phyloP scores from a whole-genome alignment of 1,140 invertebrate genomes.

The Parasteatoda tepidariorum region DNA sequence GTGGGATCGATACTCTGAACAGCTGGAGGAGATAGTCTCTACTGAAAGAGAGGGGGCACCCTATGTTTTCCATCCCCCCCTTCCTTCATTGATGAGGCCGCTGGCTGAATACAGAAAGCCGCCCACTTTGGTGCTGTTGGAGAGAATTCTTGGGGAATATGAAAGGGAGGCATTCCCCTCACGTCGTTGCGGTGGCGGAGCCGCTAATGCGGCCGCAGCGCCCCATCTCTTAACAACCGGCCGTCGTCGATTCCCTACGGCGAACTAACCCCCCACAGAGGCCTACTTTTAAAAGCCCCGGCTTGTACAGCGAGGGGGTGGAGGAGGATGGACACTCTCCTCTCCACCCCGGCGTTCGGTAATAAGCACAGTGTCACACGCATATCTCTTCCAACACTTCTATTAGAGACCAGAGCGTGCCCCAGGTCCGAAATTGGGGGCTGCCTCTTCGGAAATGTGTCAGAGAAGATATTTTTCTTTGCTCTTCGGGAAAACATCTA shows the following conservation, averaged over 20 bases:
- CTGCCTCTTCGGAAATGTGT: slow-evolving; percentile 18
- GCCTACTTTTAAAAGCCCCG: slow-evolving; percentile 43
- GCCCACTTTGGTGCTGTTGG: slow-evolving; percentile 16
- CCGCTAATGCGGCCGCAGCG: slow-evolving; percentile 53
- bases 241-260: slow-evolving; percentile 48
- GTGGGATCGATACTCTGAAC: slow-evolving; percentile 35
- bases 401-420: slow-evolving; percentile 35
- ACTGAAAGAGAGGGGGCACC: slow-evolving; percentile 4
- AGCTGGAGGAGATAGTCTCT: slow-evolving; percentile 59
- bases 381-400: slow-evolving; percentile 13
- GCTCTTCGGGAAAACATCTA: too few relatives aligned
- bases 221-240: slow-evolving; percentile 33
- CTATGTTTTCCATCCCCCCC: background rate
- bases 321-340: background rate
- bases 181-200: slow-evolving; percentile 48
- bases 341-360: background rate
- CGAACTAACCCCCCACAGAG: slow-evolving; percentile 34
- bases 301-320: background rate
- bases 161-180: slow-evolving; percentile 51
- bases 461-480: slow-evolving; percentile 4
- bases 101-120: slow-evolving; percentile 52
- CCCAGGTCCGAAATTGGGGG: slow-evolving; percentile 27
- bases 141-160: slow-evolving; percentile 33
- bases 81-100: slow-evolving; percentile 46
- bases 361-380: slow-evolving; percentile 51